A percentile compares a stretch with the other conserved stretches of the same genome.
Evolutionary conservation across 1,140 invertebrate genomes (phyloP).

Genomic region (Hestina assimilis): DNA sequence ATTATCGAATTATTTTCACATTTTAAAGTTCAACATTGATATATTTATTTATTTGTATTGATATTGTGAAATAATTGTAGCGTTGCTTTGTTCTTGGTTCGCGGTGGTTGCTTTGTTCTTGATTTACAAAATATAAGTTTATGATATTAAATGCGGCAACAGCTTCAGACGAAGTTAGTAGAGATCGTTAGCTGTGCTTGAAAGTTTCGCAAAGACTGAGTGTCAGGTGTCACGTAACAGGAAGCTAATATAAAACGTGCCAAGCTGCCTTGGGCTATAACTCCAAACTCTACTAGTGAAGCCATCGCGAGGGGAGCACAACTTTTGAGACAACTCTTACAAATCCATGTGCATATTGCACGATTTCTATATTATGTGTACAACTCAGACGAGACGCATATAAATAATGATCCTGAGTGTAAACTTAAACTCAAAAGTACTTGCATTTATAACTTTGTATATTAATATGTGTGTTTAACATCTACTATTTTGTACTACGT

Average conservation of each 20-base stretch:
- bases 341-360: slow-evolving; percentile 1
- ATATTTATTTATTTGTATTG: too few species aligned
- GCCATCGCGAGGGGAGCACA: slow-evolving; percentile 24
- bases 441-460: background rate
- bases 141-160: background rate
- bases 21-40: too few species aligned
- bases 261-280: slow-evolving; percentile 30
- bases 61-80: too few species aligned
- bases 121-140: background rate
- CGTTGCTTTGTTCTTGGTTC: too few species aligned
- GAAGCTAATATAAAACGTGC: slow-evolving; percentile 50
- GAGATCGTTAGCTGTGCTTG: slow-evolving; percentile 1
- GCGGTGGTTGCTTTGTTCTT: too few species aligned
- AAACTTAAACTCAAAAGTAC: background rate
- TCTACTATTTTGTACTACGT: background rate
- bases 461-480: background rate
- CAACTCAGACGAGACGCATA: background rate
- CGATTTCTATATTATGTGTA: background rate
- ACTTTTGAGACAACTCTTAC: slow-evolving; percentile 20
- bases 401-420: background rate
- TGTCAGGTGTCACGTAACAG: slow-evolving; percentile 41
- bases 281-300: slow-evolving; percentile 34
- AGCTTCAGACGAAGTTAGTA: background rate
- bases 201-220: slow-evolving; percentile 12
- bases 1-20: too few species aligned